phyloP scores from a whole-genome alignment of 2,888 invertebrate species.

The Sycophila texana region DNA sequence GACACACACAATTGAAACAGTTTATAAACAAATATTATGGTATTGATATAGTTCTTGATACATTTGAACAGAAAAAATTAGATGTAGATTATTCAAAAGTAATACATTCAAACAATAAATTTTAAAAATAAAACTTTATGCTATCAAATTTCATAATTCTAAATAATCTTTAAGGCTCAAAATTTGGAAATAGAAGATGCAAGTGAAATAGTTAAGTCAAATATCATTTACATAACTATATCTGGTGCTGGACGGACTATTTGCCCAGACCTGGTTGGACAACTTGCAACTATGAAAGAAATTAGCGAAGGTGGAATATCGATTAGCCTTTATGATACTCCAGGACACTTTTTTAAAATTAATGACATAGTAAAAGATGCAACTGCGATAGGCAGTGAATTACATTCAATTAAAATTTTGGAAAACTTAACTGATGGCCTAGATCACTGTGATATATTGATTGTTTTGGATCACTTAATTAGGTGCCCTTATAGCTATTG shows the following conservation, averaged over 20 bases:
- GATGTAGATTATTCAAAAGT: constrained; percentile 66
- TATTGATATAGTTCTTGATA: constrained; percentile 69
- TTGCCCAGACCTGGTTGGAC: constrained; percentile 64
- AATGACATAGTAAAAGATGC: constrained; percentile 60
- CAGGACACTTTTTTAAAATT: constrained; percentile 62
- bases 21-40: constrained; percentile 80
- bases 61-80: constrained; percentile 66
- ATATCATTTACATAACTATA: constrained; percentile 63
- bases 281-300: constrained; percentile 64
- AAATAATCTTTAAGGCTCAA: constrained; percentile 45
- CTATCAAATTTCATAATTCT: not conserved
- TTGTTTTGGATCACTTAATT: constrained; percentile 77
- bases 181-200: constrained; percentile 15
- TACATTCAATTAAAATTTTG: constrained; percentile 72
- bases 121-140: constrained; percentile 13
- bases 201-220: constrained; percentile 23
- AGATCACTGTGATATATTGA: constrained; percentile 77
- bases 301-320: constrained; percentile 62
- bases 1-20: constrained; percentile 80
- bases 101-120: constrained; percentile 30
- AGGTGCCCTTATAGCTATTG: constrained; percentile 58
- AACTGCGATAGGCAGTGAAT: constrained; percentile 53
- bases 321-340: constrained; percentile 67
- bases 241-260: constrained; percentile 65
- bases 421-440: constrained; percentile 76